These are phyloP conservation scores for Bruchidius siliquastri DNA, from an alignment of 2,888 invertebrate genomes.

Conservation along the genomic window DNA sequence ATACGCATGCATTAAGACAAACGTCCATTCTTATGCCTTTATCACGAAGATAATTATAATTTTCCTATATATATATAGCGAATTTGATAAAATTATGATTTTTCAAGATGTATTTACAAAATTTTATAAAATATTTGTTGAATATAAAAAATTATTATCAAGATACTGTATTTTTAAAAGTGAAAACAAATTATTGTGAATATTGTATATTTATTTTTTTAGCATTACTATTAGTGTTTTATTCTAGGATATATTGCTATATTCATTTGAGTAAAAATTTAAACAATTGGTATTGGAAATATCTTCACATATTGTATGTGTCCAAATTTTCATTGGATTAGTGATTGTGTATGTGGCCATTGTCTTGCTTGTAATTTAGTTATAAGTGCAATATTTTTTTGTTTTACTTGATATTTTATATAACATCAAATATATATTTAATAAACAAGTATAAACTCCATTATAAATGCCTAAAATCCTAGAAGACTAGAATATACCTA, in stretches of 20 bases:
- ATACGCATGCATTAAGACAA: too few species aligned
- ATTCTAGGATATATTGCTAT: background rate
- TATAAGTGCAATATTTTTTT: slow-evolving; percentile 28
- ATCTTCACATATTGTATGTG: slow-evolving; percentile 18
- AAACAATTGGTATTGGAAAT: background rate
- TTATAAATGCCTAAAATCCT: background rate
- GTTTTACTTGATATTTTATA: slow-evolving; percentile 36
- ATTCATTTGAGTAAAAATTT: background rate
- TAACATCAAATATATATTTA: slow-evolving; percentile 27
- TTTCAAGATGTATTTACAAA: background rate
- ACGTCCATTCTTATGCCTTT: background rate
- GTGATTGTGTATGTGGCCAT: slow-evolving; percentile 37
- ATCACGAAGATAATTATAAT: background rate
- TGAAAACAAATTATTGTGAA: background rate
- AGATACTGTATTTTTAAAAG: background rate
- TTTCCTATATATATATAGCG: background rate
- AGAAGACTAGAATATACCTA: too few species aligned
- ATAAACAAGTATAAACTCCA: slow-evolving; percentile 18
- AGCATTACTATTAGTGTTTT: slow-evolving; percentile 1
- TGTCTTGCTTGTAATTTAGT: slow-evolving; percentile 37
- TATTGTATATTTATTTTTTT: slow-evolving; percentile 2
- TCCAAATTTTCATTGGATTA: slow-evolving; percentile 28
- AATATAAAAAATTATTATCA: background rate
- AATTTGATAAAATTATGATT: background rate
- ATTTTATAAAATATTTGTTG: background rate